Percentiles rank a stretch among this genome's conserved stretches.
Evolutionary conservation across 2,888 invertebrate species (phyloP).

Genomic region (Eledona agricola): DNA sequence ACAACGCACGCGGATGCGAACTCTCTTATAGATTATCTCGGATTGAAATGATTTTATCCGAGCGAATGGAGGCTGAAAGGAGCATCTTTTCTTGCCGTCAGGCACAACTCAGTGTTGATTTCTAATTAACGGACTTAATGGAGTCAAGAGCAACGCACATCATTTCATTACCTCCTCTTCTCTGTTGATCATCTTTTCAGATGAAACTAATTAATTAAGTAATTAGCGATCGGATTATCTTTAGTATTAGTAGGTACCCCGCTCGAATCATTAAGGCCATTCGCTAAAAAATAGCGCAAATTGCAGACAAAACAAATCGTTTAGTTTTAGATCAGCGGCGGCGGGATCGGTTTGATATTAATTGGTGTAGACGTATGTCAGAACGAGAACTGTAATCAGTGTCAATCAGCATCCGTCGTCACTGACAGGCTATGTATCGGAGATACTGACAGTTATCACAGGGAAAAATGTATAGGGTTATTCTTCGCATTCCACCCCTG

Average conservation of each 20-base stretch:
- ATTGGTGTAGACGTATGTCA: constrained; percentile 45
- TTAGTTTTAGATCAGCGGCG: not conserved
- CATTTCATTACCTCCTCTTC: constrained; percentile 53
- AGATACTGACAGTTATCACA: constrained; percentile 48
- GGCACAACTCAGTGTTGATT: constrained; percentile 54
- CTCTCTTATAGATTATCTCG: constrained; percentile 21
- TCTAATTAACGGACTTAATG: constrained; percentile 59
- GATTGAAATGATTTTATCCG: constrained; percentile 19
- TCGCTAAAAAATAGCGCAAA: too few relatives aligned
- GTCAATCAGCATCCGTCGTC: constrained; percentile 50
- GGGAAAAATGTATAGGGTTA: constrained; percentile 41
- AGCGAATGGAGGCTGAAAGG: constrained; percentile 30
- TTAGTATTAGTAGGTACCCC: constrained; percentile 32
- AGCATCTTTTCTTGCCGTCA: constrained; percentile 39
- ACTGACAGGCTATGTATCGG: constrained; percentile 41
- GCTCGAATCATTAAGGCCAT: too few relatives aligned
- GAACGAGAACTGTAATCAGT: constrained; percentile 49
- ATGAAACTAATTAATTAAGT: constrained; percentile 59
- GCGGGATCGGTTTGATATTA: constrained; percentile 38
- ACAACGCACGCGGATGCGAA: constrained; percentile 19
- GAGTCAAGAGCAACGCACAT: constrained; percentile 51
- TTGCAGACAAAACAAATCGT: constrained; percentile 1
- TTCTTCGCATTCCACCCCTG: constrained; percentile 29
- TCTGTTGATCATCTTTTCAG: constrained; percentile 56
- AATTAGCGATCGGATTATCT: constrained; percentile 53